Evolutionary conservation across 53 echinoderm and acorn worm genomes (phyloP).

Genomic region (Holothuria leucospilota): DNA sequence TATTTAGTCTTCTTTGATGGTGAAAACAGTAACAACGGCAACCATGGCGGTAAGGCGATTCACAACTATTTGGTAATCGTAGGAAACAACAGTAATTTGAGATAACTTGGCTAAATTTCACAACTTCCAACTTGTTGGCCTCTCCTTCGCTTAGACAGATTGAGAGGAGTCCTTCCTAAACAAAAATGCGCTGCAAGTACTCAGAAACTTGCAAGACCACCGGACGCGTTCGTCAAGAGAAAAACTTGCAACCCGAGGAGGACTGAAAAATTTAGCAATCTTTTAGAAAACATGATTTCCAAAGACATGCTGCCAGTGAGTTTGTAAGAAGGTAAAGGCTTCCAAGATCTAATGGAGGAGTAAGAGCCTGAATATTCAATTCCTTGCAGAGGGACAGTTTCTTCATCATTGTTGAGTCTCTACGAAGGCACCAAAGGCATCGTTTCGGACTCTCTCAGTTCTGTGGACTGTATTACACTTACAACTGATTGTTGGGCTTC

Average conservation of each 20-base stretch:
- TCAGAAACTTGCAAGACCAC: neutral
- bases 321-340: constrained; percentile 33
- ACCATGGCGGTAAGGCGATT: too few species aligned
- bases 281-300: constrained; percentile 50
- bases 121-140: too few species aligned
- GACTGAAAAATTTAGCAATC: neutral
- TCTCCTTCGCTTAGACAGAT: too few species aligned
- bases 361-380: neutral
- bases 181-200: too few species aligned
- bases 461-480: neutral
- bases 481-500: constrained; percentile 70
- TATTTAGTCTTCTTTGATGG: too few species aligned
- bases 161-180: too few species aligned
- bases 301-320: constrained; percentile 48
- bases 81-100: too few species aligned
- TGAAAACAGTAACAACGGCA: too few species aligned
- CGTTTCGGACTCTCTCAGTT: neutral
- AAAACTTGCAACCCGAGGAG: neutral
- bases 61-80: too few species aligned
- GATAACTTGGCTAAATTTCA: too few species aligned
- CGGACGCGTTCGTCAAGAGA: neutral
- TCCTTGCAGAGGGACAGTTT: neutral
- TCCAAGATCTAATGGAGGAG: neutral
- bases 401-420: neutral
- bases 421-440: neutral